phyloP scores from a whole-genome alignment of 2,888 invertebrate genomes.

The Papilio demoleus region DNA sequence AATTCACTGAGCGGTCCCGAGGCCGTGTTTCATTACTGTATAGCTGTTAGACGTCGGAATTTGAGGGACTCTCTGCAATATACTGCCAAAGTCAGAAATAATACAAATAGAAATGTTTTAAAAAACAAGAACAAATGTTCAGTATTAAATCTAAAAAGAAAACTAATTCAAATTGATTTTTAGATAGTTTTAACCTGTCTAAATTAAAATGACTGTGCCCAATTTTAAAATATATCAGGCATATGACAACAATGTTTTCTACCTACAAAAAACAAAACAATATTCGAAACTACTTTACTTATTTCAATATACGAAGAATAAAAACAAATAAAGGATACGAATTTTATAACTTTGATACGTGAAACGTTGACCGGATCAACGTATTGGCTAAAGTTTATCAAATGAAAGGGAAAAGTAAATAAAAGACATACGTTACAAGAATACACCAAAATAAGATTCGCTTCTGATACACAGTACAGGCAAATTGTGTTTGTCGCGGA shows the following conservation, averaged over 20 bases:
- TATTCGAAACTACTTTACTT: constrained; percentile 2
- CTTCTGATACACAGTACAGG: constrained; percentile 53
- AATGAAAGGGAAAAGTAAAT: constrained; percentile 60
- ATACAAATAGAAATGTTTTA: neutral
- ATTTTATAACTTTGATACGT: constrained; percentile 27
- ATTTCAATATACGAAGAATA: constrained; percentile 25
- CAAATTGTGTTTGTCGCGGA: constrained; percentile 74
- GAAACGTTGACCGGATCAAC: constrained; percentile 13
- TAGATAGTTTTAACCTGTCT: neutral
- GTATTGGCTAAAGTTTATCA: constrained; percentile 55
- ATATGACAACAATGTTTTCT: neutral
- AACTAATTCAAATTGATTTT: neutral
- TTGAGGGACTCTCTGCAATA: constrained; percentile 52
- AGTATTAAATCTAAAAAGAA: too few species aligned
- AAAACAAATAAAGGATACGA: neutral
- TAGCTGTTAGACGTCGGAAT: constrained; percentile 59
- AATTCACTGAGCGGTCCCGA: constrained; percentile 69
- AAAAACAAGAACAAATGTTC: too few species aligned
- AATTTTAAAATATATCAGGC: neutral
- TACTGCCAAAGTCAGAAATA: neutral
- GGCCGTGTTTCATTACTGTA: constrained; percentile 68
- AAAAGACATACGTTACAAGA: constrained; percentile 59
- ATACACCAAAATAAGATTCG: constrained; percentile 53
- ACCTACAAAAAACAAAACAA: constrained; percentile 5
- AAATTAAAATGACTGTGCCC: neutral